Percentiles rank a stretch among this genome's conserved stretches.
phyloP scores from a whole-genome alignment of 2,888 invertebrate genomes.

The Sacculina carcini region DNA sequence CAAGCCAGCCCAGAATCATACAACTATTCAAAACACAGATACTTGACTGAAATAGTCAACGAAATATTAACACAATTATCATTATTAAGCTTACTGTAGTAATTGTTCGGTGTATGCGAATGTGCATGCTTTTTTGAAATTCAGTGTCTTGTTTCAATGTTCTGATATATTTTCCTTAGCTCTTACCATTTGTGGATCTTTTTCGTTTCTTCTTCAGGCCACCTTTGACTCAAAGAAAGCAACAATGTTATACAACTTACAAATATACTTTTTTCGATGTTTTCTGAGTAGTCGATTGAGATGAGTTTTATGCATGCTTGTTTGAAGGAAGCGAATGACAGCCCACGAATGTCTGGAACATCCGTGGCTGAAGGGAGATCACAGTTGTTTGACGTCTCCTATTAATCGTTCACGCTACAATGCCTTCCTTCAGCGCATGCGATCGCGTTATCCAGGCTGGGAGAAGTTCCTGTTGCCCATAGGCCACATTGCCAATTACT shows the following conservation, averaged over 20 bases:
- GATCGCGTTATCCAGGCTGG: conserved; percentile 53
- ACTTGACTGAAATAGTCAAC: too few species aligned
- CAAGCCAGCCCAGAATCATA: too few species aligned
- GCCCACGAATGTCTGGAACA: conserved; percentile 91
- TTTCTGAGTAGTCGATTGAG: neutral
- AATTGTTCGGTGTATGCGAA: too few species aligned
- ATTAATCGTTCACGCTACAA: conserved; percentile 66
- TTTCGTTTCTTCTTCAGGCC: too few species aligned
- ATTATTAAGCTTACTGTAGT: too few species aligned
- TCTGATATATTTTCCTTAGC: too few species aligned
- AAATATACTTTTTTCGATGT: neutral
- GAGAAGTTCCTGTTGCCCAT: conserved; percentile 69
- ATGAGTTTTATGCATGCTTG: neutral
- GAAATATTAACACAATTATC: too few species aligned
- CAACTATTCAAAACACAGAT: too few species aligned
- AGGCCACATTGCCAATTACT: conserved; percentile 89
- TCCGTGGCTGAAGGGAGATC: conserved; percentile 77
- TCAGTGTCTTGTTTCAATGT: too few species aligned
- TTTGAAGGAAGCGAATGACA: conserved; percentile 68
- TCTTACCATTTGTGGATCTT: too few species aligned
- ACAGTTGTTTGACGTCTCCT: conserved; percentile 37
- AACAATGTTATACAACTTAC: neutral
- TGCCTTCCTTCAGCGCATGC: conserved; percentile 59
- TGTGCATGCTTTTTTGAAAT: too few species aligned
- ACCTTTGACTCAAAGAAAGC: too few species aligned